Evolutionary conservation across 1,140 invertebrate genomes (phyloP).

Genomic region (Pseudomyrmex flavicornis): DNA sequence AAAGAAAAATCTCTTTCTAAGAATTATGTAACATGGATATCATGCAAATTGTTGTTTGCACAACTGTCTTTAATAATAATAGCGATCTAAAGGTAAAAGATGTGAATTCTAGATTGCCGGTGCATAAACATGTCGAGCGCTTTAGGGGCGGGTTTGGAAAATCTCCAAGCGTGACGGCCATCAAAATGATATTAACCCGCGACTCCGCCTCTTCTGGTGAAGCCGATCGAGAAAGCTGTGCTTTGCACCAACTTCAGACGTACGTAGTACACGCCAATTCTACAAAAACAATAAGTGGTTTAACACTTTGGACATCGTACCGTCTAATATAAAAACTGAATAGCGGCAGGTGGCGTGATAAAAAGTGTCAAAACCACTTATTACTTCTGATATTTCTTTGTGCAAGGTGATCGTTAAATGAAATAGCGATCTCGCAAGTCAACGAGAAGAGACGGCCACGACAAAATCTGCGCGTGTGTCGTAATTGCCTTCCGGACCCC

Average conservation of each 20-base stretch:
- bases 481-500: slow-evolving; percentile 70
- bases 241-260: not conserved
- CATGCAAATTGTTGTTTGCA: not conserved
- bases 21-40: too few relatives aligned
- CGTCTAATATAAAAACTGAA: not conserved
- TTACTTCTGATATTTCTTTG: not conserved
- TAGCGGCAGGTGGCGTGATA: not conserved
- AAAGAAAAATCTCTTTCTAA: not conserved
- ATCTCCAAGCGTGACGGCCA: slow-evolving; percentile 42
- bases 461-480: slow-evolving; percentile 43
- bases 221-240: not conserved
- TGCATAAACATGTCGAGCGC: slow-evolving; percentile 6
- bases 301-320: not conserved
- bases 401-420: not conserved
- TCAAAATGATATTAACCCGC: slow-evolving; percentile 37
- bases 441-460: not conserved
- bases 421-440: slow-evolving; percentile 7
- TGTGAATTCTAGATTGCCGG: not conserved
- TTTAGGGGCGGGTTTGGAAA: slow-evolving; percentile 50
- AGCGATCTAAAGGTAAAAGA: not conserved
- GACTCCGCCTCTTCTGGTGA: slow-evolving; percentile 18
- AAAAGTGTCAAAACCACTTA: not conserved
- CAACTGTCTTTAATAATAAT: not conserved
- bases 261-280: not conserved
- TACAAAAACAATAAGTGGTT: not conserved